A percentile compares a stretch with the other conserved stretches of the same genome.
Conservation (phyloP, 2,888 invertebrate genomes). For the Diarsia brunnea region DNA sequence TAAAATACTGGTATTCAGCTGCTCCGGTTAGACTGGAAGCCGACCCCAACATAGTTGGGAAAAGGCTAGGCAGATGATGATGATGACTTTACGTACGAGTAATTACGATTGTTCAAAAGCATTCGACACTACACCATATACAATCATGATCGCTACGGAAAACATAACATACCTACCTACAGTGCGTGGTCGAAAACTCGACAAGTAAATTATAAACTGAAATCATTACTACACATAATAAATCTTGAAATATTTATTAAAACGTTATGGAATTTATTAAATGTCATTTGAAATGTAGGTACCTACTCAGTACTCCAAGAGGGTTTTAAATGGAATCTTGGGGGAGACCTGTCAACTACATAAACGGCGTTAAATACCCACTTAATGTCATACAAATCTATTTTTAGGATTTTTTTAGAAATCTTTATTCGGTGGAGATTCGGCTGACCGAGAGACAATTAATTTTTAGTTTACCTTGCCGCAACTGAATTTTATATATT, state of each 20-base stretch:
- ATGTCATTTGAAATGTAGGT: slow-evolving; percentile 15
- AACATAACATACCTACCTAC: too few relatives aligned
- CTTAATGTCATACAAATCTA: slow-evolving; percentile 41
- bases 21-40: too few relatives aligned
- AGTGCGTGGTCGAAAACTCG: neutral
- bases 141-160: too few relatives aligned
- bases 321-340: slow-evolving; percentile 40
- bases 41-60: too few relatives aligned
- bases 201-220: neutral
- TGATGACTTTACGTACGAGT: too few relatives aligned
- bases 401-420: slow-evolving; percentile 16
- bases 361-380: slow-evolving; percentile 42
- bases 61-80: too few relatives aligned
- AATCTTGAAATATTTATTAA: neutral
- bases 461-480: slow-evolving; percentile 2
- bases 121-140: too few relatives aligned
- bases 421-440: neutral
- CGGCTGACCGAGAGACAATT: neutral
- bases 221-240: neutral
- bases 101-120: too few relatives aligned
- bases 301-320: slow-evolving; percentile 15
- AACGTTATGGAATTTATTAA: slow-evolving; percentile 11
- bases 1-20: too few relatives aligned
- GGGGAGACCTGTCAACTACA: slow-evolving; percentile 53
- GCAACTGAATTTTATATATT: neutral